Percentiles rank a stretch among this genome's conserved stretches.
These are phyloP conservation scores for Paralichthys olivaceus DNA, from an alignment of 2,113 vertebrate genomes.

Conservation along the genomic window DNA sequence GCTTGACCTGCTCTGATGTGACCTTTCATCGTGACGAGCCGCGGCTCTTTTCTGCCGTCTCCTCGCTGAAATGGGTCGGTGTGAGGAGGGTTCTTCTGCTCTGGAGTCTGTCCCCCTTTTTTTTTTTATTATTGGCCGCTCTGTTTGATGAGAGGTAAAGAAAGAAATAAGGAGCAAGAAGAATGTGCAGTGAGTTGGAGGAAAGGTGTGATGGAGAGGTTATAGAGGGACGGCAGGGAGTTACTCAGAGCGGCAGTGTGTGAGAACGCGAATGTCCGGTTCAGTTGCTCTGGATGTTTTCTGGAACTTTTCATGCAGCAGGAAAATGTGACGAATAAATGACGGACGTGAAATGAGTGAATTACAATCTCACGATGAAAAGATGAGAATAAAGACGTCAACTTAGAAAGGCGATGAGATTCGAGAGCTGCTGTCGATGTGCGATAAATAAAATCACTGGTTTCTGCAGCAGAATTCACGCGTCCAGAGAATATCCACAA, in stretches of 20 bases:
- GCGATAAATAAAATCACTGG: no score
- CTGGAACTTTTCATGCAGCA: no score
- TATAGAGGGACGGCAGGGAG: slow-evolving; percentile 3
- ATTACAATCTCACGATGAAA: no score
- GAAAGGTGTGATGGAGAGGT: slow-evolving; percentile 9
- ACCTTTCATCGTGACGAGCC: slow-evolving; percentile 47
- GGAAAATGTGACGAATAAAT: no score
- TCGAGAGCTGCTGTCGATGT: no score
- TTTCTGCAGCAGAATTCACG: no score
- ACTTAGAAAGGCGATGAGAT: no score
- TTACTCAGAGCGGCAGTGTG: slow-evolving; percentile 1
- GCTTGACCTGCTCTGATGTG: slow-evolving; percentile 28
- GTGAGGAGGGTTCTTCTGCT: background rate
- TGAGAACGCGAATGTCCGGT: no score
- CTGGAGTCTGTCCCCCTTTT: background rate
- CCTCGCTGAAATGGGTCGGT: slow-evolving; percentile 11
- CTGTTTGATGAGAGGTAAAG: slow-evolving; percentile 17
- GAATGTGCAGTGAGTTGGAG: background rate
- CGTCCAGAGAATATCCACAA: no score
- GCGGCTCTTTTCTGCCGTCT: slow-evolving; percentile 13
- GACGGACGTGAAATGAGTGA: no score
- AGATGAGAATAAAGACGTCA: no score
- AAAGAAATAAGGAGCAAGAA: background rate
- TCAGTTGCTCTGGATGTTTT: no score
- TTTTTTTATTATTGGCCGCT: slow-evolving; percentile 20